A percentile compares a stretch with the other conserved stretches of the same genome.
Evolutionary conservation across 1,140 invertebrate genomes (phyloP).

Genomic region (Condylostylus longicornis): DNA sequence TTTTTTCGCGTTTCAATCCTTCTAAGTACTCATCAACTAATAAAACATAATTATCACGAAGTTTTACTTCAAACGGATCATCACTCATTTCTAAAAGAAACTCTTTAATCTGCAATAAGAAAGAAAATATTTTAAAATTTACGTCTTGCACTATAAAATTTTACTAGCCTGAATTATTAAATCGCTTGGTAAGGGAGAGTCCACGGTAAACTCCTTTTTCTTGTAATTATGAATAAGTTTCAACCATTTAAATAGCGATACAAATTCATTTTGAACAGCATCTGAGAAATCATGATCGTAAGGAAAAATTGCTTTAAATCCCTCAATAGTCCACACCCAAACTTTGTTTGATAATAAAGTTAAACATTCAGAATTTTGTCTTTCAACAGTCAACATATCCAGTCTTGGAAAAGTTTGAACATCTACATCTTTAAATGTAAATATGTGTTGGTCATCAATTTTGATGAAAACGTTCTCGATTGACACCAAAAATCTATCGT

Average conservation of each 20-base stretch:
- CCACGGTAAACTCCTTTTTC: slow-evolving; percentile 47
- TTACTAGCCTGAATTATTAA: slow-evolving; percentile 63
- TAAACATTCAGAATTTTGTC: slow-evolving; percentile 56
- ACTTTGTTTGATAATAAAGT: slow-evolving; percentile 52
- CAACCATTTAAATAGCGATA: slow-evolving; percentile 85
- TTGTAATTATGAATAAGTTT: slow-evolving; percentile 61
- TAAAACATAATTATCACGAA: slow-evolving; percentile 90
- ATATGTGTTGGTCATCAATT: slow-evolving; percentile 60
- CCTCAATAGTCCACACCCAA: slow-evolving; percentile 53
- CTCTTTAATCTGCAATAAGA: slow-evolving; percentile 48
- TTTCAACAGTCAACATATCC: slow-evolving; percentile 47
- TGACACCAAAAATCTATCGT: slow-evolving; percentile 22
- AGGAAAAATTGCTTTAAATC: slow-evolving; percentile 64
- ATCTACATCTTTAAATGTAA: slow-evolving; percentile 56
- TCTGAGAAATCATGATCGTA: slow-evolving; percentile 88
- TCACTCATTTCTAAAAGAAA: slow-evolving; percentile 84
- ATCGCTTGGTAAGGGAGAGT: slow-evolving; percentile 66
- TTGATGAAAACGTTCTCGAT: slow-evolving; percentile 36
- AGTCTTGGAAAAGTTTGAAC: slow-evolving; percentile 40
- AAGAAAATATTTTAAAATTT: slow-evolving; percentile 5
- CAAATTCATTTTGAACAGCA: slow-evolving; percentile 81
- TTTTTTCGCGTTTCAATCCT: slow-evolving; percentile 75
- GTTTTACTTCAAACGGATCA: slow-evolving; percentile 94
- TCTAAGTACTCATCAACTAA: slow-evolving; percentile 94
- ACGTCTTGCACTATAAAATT: not conserved